A percentile compares a stretch with the other conserved stretches of the same genome.
phyloP scores from a whole-genome alignment of 2,797 vertebrate species.

The Arnoldichthys spilopterus region DNA sequence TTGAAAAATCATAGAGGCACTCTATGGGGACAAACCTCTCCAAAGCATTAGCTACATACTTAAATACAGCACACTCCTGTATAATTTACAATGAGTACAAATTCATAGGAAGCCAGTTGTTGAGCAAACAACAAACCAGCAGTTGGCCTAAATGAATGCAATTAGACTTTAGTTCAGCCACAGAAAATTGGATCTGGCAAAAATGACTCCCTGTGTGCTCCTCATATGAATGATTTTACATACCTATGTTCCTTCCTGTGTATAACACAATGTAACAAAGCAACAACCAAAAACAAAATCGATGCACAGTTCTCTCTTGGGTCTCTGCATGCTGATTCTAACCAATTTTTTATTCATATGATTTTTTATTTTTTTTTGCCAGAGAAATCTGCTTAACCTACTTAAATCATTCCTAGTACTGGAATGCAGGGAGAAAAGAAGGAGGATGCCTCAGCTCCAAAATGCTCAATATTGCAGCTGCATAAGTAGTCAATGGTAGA shows the following conservation, averaged over 20 bases:
- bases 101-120: constrained; percentile 45
- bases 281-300: constrained; percentile 14
- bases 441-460: background rate
- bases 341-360: background rate
- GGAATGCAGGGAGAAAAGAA: background rate
- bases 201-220: constrained; percentile 43
- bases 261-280: constrained; percentile 27
- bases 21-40: constrained; percentile 24
- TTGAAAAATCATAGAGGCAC: constrained; percentile 30
- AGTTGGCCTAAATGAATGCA: constrained; percentile 51
- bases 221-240: constrained; percentile 41
- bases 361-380: background rate
- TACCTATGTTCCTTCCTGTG: constrained; percentile 36
- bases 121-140: constrained; percentile 49
- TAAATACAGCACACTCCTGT: constrained; percentile 35
- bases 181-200: constrained; percentile 43
- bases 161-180: constrained; percentile 49
- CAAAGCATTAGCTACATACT: constrained; percentile 26
- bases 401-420: background rate
- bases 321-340: background rate
- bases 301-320: background rate
- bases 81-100: constrained; percentile 46
- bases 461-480: background rate
- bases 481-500: background rate
- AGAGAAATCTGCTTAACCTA: constrained; percentile 12